phyloP scores from a whole-genome alignment of 2,113 vertebrate species.

The Ceuthmochares aereus region DNA sequence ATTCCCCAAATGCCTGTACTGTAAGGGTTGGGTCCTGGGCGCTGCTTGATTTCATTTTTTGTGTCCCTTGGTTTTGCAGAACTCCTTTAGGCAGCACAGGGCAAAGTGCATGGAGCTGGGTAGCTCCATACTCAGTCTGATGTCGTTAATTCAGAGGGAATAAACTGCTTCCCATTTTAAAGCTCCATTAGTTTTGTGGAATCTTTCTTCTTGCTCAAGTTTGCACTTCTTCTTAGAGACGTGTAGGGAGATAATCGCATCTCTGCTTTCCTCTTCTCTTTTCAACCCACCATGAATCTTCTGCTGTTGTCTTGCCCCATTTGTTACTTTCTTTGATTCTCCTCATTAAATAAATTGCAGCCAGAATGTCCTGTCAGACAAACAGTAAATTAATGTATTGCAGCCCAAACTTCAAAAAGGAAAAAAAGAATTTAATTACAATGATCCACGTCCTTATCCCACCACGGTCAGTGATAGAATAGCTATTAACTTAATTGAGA shows the following conservation, averaged over 20 bases:
- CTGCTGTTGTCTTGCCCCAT: constrained; percentile 13
- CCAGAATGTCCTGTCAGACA: constrained; percentile 2
- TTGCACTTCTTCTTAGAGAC: not conserved
- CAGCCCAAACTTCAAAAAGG: constrained; percentile 13
- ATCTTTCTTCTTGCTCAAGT: not conserved
- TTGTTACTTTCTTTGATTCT: constrained; percentile 37
- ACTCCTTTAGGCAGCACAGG: too few species aligned
- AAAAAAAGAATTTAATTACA: constrained; percentile 10
- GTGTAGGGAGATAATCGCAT: not conserved
- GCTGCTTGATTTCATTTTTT: too few species aligned
- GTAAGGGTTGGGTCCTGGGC: too few species aligned
- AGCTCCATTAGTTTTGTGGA: not conserved
- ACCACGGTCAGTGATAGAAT: not conserved
- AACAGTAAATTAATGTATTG: constrained; percentile 23
- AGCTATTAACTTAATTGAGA: not conserved
- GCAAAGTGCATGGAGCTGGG: too few species aligned
- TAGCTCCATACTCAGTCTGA: too few species aligned
- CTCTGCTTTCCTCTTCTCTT: not conserved
- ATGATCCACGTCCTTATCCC: not conserved
- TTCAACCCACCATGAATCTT: not conserved
- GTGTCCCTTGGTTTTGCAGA: too few species aligned
- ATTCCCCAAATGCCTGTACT: not conserved
- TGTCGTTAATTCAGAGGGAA: not conserved
- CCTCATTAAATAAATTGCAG: constrained; percentile 54
- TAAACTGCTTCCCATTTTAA: not conserved